Percentiles rank a stretch among this genome's conserved stretches.
Conservation (phyloP, 2,113 vertebrate genomes). For the Trogon surrucura region DNA sequence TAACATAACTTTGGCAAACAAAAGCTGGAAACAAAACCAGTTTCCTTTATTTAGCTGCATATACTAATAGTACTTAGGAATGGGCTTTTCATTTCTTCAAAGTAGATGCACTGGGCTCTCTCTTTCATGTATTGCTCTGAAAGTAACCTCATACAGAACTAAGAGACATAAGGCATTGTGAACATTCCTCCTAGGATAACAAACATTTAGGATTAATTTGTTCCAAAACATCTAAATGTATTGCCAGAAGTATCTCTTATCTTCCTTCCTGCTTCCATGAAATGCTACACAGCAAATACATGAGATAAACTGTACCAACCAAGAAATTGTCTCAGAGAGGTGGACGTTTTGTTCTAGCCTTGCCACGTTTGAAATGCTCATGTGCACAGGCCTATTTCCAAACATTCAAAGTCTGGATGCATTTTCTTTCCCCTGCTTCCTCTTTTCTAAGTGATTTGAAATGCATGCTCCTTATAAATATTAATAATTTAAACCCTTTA, state of each 20-base stretch:
- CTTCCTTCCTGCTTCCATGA: neutral
- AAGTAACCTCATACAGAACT: neutral
- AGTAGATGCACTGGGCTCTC: neutral
- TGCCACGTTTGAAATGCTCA: neutral
- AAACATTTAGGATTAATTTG: slow-evolving; percentile 35
- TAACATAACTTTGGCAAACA: slow-evolving; percentile 49
- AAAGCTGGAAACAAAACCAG: slow-evolving; percentile 20
- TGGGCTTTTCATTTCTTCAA: neutral
- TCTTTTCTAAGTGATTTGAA: neutral
- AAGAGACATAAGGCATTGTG: neutral
- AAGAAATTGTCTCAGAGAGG: neutral
- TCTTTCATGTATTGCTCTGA: neutral
- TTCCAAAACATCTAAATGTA: neutral
- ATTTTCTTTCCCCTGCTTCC: neutral
- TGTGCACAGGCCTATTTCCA: neutral
- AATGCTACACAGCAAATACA: neutral
- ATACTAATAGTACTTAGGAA: neutral
- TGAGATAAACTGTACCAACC: neutral
- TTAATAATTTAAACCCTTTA: neutral
- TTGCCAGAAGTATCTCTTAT: neutral
- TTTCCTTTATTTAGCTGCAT: slow-evolving; percentile 33
- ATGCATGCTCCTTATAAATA: neutral
- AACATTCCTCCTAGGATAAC: neutral
- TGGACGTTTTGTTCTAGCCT: neutral
- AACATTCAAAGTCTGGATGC: neutral